Base-by-base conservation (phyloP, 1,140 invertebrate genomes). In the Drosophila malerkotliana region DNA sequence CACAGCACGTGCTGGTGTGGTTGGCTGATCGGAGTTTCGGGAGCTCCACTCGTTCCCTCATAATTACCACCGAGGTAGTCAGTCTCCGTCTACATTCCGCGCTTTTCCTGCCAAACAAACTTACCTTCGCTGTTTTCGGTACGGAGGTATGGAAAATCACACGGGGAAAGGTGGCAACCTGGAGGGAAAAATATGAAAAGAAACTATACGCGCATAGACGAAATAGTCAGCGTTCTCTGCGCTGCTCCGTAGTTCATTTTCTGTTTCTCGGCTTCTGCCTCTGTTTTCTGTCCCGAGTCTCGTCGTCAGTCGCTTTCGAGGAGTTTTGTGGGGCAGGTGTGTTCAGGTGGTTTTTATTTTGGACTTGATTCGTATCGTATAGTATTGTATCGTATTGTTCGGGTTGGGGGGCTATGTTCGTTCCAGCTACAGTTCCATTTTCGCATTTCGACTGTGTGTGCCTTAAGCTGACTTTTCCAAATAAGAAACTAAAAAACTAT, bases 271-370 rank as follows among this genome's bases (percentile, higher is more conserved):
- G 73, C 49, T 45, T 72, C 32, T 59, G 69, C 26, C 75, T 63
- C 54, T 51, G n/a, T 74, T 66, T 67, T 62, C 39, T 53, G 73
- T 48, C 62, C 48, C 44, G 56, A 58, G 56, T 66, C 64, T 60
- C 82, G 61, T 72, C 80, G 90, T 91, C 90, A 91, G 90, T 91
- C 82, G 90, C 90, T 81, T 84, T 80, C 81, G 87, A 81, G 90
- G 85, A 88, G 90, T 87, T 91, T 91, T 79, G 85, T 89, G 76
- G 79, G 83, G 71, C 81, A 88, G 90, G 87, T 91, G 90, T 85
- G 87, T 84, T 76, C 84, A 75, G 75, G 69, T 80, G 78, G 85
- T 75, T 71, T 75, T 73, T 60, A 59, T 66, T 39, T 56, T 51
- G 2, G 18, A 47, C 15, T 47, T 14, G 15, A 18, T 18, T 44